These are phyloP conservation scores for Gadopsis marmoratus DNA, from an alignment of 2,797 vertebrate genomes.

Conservation along the genomic window DNA sequence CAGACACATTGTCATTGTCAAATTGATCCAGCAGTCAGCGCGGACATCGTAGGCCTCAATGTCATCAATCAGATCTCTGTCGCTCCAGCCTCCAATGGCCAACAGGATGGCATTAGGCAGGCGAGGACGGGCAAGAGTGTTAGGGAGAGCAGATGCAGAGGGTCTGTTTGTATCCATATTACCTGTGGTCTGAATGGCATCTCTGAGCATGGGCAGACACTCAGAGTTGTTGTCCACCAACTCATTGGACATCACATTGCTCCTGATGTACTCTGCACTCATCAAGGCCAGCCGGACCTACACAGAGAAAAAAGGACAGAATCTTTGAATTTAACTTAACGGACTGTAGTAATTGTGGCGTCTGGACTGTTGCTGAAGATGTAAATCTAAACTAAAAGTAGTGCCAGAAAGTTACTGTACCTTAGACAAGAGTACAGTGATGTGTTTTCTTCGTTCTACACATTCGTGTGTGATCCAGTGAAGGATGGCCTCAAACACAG, in stretches of 20 bases:
- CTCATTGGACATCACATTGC: slow-evolving; percentile 33
- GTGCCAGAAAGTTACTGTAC: slow-evolving; percentile 15
- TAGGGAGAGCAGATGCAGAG: slow-evolving; percentile 34
- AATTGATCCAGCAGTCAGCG: slow-evolving; percentile 82
- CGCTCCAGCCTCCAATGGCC: slow-evolving; percentile 88
- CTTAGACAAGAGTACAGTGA: slow-evolving; percentile 50
- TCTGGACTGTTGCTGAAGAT: neutral
- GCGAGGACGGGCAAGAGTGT: slow-evolving; percentile 79
- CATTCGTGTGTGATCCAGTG: slow-evolving; percentile 50
- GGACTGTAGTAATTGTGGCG: neutral
- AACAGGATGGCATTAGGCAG: slow-evolving; percentile 86
- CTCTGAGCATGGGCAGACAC: slow-evolving; percentile 62
- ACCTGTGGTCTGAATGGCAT: slow-evolving; percentile 68
- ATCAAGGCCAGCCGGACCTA: slow-evolving; percentile 57
- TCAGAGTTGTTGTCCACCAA: slow-evolving; percentile 37
- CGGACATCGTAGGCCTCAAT: slow-evolving; percentile 86
- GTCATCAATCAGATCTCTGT: slow-evolving; percentile 77
- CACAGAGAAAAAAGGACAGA: slow-evolving; percentile 3
- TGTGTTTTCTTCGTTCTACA: slow-evolving; percentile 20
- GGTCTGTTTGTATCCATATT: slow-evolving; percentile 57
- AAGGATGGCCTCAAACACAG: slow-evolving; percentile 46
- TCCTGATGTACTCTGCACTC: neutral
- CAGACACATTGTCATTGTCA: slow-evolving; percentile 65
- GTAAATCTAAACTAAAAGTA: neutral
- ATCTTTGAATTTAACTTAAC: neutral